These are phyloP conservation scores for Muntiacus reevesi DNA, from an alignment of 2,113 vertebrate species.

Conservation along the genomic window DNA sequence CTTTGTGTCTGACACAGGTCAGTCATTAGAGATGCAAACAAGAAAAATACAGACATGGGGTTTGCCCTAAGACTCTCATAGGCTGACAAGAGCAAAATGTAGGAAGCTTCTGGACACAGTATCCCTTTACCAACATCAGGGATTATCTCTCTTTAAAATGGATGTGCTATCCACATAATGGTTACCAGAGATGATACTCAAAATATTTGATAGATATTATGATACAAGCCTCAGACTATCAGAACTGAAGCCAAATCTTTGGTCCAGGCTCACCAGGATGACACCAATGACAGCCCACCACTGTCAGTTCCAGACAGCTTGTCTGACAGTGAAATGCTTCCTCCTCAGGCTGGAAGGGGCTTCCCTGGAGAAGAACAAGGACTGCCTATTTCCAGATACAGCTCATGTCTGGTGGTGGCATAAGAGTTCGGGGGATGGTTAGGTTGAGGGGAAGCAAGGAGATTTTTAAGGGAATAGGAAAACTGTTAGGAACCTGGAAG, in stretches of 20 bases:
- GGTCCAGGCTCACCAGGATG: background rate
- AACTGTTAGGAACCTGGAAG: background rate
- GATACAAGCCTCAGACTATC: no score
- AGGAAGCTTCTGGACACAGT: background rate
- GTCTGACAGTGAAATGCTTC: background rate
- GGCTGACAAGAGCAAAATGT: background rate
- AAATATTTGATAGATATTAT: background rate
- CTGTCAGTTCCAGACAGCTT: background rate
- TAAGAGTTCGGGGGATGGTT: background rate
- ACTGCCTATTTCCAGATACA: background rate
- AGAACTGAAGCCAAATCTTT: background rate
- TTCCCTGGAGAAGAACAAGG: background rate
- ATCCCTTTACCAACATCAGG: background rate
- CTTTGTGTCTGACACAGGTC: background rate
- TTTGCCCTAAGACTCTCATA: background rate
- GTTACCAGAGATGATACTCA: background rate
- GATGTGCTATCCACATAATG: background rate
- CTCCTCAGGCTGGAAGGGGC: background rate
- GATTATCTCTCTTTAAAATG: background rate
- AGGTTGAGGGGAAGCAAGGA: background rate
- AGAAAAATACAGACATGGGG: background rate
- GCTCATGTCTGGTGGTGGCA: no score
- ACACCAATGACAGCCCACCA: background rate
- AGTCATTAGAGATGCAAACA: background rate
- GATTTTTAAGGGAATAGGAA: background rate